Evolutionary conservation across 2,888 invertebrate genomes (phyloP).

Genomic region (Ophonus ardosiacus): DNA sequence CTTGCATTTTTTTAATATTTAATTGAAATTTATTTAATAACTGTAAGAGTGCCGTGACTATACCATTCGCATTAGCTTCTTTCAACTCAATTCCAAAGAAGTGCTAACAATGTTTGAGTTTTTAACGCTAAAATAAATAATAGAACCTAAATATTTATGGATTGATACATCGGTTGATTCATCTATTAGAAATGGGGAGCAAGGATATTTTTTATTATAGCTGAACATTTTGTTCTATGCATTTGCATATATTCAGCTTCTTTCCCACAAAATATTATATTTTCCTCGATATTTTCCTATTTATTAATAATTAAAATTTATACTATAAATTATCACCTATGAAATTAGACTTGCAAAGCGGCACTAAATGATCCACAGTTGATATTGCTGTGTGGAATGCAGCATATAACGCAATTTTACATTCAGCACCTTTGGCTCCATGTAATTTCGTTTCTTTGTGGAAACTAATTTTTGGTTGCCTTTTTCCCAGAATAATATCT

Average conservation of each 20-base stretch:
- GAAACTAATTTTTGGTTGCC: too few species aligned
- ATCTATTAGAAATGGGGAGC: conserved; percentile 66
- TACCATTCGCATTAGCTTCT: conserved; percentile 65
- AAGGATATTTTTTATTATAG: conserved; percentile 66
- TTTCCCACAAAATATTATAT: too few species aligned
- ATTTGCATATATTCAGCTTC: conserved; percentile 64
- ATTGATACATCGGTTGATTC: conserved; percentile 68
- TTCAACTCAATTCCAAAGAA: conserved; percentile 67
- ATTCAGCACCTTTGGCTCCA: too few species aligned
- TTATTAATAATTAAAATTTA: too few species aligned
- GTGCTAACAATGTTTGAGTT: conserved; percentile 66
- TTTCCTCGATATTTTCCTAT: too few species aligned
- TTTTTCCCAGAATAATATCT: too few species aligned
- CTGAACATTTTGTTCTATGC: conserved; percentile 67
- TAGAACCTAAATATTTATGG: conserved; percentile 66
- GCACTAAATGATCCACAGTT: too few species aligned
- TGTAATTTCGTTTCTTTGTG: too few species aligned
- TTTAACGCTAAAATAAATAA: conserved; percentile 64
- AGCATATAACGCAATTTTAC: too few species aligned
- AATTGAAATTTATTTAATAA: conserved; percentile 65
- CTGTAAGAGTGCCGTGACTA: conserved; percentile 63
- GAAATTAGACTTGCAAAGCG: too few species aligned
- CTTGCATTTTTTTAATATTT: conserved; percentile 69
- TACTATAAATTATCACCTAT: too few species aligned
- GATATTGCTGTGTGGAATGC: too few species aligned